Conservation (phyloP, 1,140 invertebrate species). For the Drosophila navojoa region DNA sequence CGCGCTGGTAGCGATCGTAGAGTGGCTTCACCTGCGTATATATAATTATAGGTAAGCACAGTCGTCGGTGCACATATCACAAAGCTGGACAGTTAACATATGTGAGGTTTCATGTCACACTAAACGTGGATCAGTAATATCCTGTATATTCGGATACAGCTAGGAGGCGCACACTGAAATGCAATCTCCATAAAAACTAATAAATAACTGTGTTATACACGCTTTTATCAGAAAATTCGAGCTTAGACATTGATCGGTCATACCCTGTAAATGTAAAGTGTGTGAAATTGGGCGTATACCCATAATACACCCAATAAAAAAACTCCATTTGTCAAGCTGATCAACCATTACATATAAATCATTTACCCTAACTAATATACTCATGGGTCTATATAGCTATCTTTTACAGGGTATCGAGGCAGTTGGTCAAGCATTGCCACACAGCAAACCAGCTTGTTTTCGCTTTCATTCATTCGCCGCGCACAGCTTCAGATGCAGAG, state of each 20-base stretch:
- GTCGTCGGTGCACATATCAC: neutral
- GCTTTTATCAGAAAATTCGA: neutral
- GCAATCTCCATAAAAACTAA: neutral
- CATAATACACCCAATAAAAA: too few species aligned
- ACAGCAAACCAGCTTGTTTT: slow-evolving; percentile 42
- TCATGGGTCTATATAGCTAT: neutral
- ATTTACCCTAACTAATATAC: neutral
- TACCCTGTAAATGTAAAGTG: neutral
- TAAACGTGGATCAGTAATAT: neutral
- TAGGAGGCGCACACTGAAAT: neutral
- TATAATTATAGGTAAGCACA: neutral
- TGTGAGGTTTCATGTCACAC: neutral
- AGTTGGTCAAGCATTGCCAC: neutral
- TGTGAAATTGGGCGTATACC: neutral
- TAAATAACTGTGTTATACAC: neutral
- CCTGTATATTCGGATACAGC: neutral
- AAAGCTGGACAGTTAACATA: slow-evolving; percentile 12
- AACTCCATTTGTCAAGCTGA: too few species aligned
- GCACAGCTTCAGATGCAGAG: slow-evolving; percentile 24
- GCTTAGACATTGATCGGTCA: neutral
- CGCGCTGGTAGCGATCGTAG: slow-evolving; percentile 84
- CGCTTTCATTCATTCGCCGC: slow-evolving; percentile 60
- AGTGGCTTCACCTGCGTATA: slow-evolving; percentile 83
- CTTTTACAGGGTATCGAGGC: neutral
- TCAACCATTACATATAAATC: too few species aligned